Conservation (phyloP, 2,888 invertebrate species). For the Drosophila stalkeri region DNA sequence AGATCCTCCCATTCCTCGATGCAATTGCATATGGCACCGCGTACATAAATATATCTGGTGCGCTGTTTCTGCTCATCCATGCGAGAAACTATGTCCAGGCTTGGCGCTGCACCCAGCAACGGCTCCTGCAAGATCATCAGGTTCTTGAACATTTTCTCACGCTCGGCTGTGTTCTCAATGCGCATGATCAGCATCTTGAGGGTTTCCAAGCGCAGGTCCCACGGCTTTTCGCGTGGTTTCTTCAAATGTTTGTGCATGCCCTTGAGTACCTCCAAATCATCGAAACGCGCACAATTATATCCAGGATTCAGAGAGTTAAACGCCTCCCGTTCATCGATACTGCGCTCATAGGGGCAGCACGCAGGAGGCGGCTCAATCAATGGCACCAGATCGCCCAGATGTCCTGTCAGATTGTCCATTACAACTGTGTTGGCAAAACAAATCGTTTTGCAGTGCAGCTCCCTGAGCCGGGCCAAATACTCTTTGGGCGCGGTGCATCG, state of each 20-base stretch:
- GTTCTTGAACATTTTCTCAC: slow-evolving; percentile 45
- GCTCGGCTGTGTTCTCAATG: slow-evolving; percentile 21
- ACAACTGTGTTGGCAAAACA: slow-evolving; percentile 44
- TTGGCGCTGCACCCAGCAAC: slow-evolving; percentile 28
- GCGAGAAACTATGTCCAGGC: slow-evolving; percentile 33
- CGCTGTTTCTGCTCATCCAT: slow-evolving; percentile 62
- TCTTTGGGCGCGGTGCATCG: slow-evolving; percentile 65
- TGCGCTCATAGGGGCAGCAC: slow-evolving; percentile 63
- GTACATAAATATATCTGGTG: slow-evolving; percentile 71
- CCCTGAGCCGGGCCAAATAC: slow-evolving; percentile 61
- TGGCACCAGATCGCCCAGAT: slow-evolving; percentile 53
- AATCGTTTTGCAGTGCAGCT: slow-evolving; percentile 48
- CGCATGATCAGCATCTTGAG: slow-evolving; percentile 59
- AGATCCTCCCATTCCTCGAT: slow-evolving; percentile 80
- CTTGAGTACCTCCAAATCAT: slow-evolving; percentile 66
- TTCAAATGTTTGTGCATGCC: slow-evolving; percentile 52
- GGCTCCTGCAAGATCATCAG: slow-evolving; percentile 35
- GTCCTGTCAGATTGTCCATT: slow-evolving; percentile 41
- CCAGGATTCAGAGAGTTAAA: slow-evolving; percentile 65
- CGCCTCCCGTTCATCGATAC: slow-evolving; percentile 61
- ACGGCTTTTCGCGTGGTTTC: slow-evolving; percentile 63
- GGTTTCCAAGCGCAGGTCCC: slow-evolving; percentile 61
- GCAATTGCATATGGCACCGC: slow-evolving; percentile 70
- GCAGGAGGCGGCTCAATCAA: slow-evolving; percentile 48
- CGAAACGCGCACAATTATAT: slow-evolving; percentile 63